Conservation (phyloP, 1,140 invertebrate species). For the Sitobion miscanthi region DNA sequence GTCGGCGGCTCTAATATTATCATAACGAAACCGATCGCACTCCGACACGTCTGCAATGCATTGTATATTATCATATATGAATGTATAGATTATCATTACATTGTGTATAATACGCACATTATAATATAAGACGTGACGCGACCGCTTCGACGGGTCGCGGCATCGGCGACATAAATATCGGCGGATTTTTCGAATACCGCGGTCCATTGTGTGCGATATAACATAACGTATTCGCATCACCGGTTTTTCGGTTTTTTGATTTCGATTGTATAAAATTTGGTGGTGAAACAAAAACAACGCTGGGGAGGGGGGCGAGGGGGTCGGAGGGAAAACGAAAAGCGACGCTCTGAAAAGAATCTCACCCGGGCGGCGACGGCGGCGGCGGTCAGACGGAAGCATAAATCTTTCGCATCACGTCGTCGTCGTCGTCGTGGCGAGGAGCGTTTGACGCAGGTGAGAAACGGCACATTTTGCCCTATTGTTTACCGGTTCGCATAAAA, state of each 20-base stretch:
- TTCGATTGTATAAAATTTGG: constrained; percentile 1
- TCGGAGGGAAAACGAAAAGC: background rate
- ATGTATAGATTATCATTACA: too few species aligned
- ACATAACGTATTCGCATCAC: background rate
- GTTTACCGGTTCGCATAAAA: constrained; percentile 49
- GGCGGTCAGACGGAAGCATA: constrained; percentile 50
- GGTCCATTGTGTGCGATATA: constrained; percentile 29
- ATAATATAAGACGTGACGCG: background rate
- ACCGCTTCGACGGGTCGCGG: background rate
- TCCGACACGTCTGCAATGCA: background rate
- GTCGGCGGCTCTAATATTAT: background rate
- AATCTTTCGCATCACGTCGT: constrained; percentile 25
- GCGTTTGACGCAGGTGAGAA: constrained; percentile 55
- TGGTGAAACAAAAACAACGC: background rate
- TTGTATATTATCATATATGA: too few species aligned
- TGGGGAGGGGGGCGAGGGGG: background rate
- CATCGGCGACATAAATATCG: background rate
- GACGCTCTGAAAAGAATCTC: background rate
- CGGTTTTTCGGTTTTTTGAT: constrained; percentile 8
- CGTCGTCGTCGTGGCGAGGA: background rate
- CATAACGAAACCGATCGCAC: background rate
- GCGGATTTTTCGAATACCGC: constrained; percentile 35
- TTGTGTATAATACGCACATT: too few species aligned
- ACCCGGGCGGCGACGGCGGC: background rate
- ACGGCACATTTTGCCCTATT: constrained; percentile 50